Conservation (phyloP, 2,797 vertebrate genomes). For the Distichodus sexfasciatus region DNA sequence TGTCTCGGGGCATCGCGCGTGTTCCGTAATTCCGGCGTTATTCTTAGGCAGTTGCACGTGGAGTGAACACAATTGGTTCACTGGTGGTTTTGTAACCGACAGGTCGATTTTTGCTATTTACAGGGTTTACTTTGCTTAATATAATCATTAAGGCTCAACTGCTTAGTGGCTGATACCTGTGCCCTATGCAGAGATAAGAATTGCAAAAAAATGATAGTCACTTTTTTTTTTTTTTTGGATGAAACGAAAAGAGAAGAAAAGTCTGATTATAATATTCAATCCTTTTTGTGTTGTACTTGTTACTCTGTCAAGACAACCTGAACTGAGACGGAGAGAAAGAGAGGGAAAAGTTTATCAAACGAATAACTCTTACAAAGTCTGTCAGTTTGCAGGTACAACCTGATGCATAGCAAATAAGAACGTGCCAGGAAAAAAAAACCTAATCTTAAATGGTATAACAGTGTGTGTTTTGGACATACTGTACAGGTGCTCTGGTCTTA, state of each 20-base stretch:
- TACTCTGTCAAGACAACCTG: too few relatives aligned
- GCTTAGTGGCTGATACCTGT: constrained; percentile 57
- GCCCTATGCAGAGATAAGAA: constrained; percentile 68
- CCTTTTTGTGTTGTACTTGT: too few relatives aligned
- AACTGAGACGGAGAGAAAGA: constrained; percentile 64
- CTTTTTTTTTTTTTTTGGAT: too few relatives aligned
- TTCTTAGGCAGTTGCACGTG: constrained; percentile 31
- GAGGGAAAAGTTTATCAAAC: constrained; percentile 61
- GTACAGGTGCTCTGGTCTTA: neutral
- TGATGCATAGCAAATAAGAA: constrained; percentile 80
- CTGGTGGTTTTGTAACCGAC: constrained; percentile 61
- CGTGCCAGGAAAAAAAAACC: constrained; percentile 43
- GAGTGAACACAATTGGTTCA: constrained; percentile 59
- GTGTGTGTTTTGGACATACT: neutral
- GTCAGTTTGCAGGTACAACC: constrained; percentile 67
- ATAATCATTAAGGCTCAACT: constrained; percentile 79
- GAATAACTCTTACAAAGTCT: constrained; percentile 53
- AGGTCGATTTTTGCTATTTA: constrained; percentile 92
- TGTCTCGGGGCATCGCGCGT: constrained; percentile 24
- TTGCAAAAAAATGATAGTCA: constrained; percentile 78
- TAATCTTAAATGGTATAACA: constrained; percentile 4
- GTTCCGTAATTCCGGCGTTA: constrained; percentile 19
- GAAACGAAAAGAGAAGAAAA: constrained; percentile 68
- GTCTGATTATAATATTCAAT: constrained; percentile 66
- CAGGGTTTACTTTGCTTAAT: constrained; percentile 75